phyloP scores from a whole-genome alignment of 1,140 invertebrate species.

The Drosophila pandora region DNA sequence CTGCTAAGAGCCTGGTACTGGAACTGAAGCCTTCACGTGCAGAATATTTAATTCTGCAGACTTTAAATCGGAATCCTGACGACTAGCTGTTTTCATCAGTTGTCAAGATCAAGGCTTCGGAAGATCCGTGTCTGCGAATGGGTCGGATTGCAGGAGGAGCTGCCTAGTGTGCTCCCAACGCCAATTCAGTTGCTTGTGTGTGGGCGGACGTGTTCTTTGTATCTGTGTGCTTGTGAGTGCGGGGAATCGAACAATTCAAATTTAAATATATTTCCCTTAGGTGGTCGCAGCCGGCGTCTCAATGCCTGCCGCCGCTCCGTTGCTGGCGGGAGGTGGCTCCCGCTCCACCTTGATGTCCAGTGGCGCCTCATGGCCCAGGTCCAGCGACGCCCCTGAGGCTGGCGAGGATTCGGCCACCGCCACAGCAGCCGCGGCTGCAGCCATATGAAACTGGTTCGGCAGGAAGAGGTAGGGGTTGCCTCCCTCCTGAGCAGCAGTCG shows the following conservation, averaged over 20 bases:
- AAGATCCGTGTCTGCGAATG: too few relatives aligned
- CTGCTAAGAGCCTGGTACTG: too few relatives aligned
- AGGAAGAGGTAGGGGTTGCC: conserved; percentile 75
- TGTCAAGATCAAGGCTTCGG: too few relatives aligned
- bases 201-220: conserved; percentile 26
- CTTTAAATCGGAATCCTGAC: too few relatives aligned
- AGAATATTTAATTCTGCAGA: too few relatives aligned
- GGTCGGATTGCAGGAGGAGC: not conserved
- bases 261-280: conserved; percentile 21
- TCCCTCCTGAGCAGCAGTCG: conserved; percentile 22
- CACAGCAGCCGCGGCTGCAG: conserved; percentile 71
- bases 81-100: too few relatives aligned
- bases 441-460: conserved; percentile 82
- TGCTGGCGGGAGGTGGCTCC: conserved; percentile 41
- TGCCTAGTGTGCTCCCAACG: conserved; percentile 6
- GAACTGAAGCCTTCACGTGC: too few relatives aligned
- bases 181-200: conserved; percentile 6
- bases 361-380: conserved; percentile 50
- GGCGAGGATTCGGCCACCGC: conserved; percentile 60
- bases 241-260: conserved; percentile 32
- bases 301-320: conserved; percentile 40
- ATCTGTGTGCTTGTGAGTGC: conserved; percentile 28
- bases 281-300: conserved; percentile 37
- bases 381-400: conserved; percentile 42
- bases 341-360: conserved; percentile 47